Evolutionary conservation across 1,140 invertebrate species (phyloP), one percentile per base, ranked within the genome.

Genomic region (Ooceraea biroi): DNA sequence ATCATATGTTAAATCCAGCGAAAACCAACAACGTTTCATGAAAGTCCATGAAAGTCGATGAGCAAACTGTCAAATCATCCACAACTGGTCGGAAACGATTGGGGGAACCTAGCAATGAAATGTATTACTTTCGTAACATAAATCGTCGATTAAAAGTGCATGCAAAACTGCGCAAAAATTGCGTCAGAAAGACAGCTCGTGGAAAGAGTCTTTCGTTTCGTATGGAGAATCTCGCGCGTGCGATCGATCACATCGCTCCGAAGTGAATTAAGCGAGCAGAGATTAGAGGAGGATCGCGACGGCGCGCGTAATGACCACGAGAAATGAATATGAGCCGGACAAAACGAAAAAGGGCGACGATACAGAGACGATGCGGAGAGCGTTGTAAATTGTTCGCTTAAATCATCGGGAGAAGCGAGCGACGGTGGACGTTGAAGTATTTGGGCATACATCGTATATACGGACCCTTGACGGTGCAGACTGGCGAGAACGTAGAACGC

Each of bases 321-420:
- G 84, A 83, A 80, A 80, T 80, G 65, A 57, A 80, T 69, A 78
- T 14, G 22, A 78, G 12, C 10, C 0, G 36, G 30, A 57, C 11
- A 7, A 17, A 46, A 36, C 36, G 61, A 22, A 77, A 41, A 30
- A 36, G 36, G 36, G n/a, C 10, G 11, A 1, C 48, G 22, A 12
- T 41, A 74, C 72, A 82, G 80, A n/a, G n/a, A n/a, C n/a, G 84
- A 85, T 90, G 76, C 50, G 36, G 25, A 50, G 50, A 80, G 36
- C 87, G 88, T 88, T 88, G 84, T 90, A 88, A 91, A 90, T 83
- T 87, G 71, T 90, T 87, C 63, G 83, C 76, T 87, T 87, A 85
- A 88, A 91, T 90, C 86, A 90, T 77, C 74, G 78, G 41, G 50
- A 73, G 30, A 83, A 19, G 63, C 36, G 63, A 58, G 12, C 41